A percentile compares a stretch with the other conserved stretches of the same genome.
Evolutionary conservation across 2,888 invertebrate species (phyloP).

Genomic region (Cephus pulcher): DNA sequence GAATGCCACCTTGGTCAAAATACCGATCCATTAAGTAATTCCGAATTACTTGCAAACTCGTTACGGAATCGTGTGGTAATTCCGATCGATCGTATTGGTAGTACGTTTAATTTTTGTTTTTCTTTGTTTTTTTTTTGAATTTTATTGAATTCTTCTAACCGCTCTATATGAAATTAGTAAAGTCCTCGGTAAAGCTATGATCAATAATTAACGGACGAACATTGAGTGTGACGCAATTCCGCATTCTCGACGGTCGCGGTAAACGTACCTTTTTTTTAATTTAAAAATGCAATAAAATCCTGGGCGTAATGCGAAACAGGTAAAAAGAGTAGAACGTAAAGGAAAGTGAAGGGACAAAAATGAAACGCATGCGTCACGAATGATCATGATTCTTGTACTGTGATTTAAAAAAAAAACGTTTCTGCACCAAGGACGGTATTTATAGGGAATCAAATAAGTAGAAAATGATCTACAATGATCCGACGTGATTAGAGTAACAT

Average conservation of each 20-base stretch:
- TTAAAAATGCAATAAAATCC: not conserved
- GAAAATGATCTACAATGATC: not conserved
- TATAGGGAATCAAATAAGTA: not conserved
- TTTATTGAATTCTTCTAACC: not conserved
- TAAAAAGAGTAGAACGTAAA: not conserved
- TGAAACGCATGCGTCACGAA: not conserved
- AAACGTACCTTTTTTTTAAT: not conserved
- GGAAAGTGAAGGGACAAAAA: not conserved
- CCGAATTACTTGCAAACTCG: conserved; percentile 8
- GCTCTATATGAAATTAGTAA: not conserved
- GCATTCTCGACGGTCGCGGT: not conserved
- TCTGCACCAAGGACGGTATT: not conserved
- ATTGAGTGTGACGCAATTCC: not conserved
- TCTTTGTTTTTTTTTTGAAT: not conserved
- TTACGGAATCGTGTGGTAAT: not conserved
- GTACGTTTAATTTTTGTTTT: not conserved
- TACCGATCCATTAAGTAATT: conserved; percentile 17
- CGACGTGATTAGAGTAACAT: not conserved
- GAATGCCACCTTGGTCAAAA: conserved; percentile 20
- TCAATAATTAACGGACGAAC: not conserved
- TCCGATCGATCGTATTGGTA: not conserved
- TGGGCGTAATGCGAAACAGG: not conserved
- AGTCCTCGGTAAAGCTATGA: not conserved
- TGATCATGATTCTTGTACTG: not conserved
- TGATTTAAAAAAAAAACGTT: not conserved